These are phyloP conservation scores for Centropus bengalensis DNA, from an alignment of 2,113 vertebrate species.

Conservation along the genomic window DNA sequence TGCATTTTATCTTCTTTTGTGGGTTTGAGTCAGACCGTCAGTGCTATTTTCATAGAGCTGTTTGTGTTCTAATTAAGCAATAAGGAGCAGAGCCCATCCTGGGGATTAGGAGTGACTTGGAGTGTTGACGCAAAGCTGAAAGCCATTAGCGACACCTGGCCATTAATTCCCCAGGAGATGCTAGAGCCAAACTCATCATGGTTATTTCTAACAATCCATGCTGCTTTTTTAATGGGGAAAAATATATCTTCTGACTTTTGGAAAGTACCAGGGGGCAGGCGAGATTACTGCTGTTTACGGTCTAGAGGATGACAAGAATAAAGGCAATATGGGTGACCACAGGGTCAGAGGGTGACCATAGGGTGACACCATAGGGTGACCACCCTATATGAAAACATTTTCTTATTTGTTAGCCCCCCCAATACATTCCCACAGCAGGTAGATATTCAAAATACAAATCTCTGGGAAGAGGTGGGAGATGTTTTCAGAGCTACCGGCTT, in stretches of 20 bases:
- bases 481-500: constrained; percentile 31
- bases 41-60: constrained; percentile 62
- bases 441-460: background rate
- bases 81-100: constrained; percentile 54
- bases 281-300: background rate
- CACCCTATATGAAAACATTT: background rate
- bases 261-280: background rate
- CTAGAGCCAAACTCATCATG: constrained; percentile 41
- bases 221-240: constrained; percentile 46
- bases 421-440: background rate
- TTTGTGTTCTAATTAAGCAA: constrained; percentile 69
- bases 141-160: constrained; percentile 66
- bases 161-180: constrained; percentile 69
- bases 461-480: background rate
- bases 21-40: constrained; percentile 38
- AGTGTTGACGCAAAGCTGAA: constrained; percentile 65
- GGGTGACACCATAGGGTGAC: too few relatives aligned
- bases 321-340: background rate
- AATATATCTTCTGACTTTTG: constrained; percentile 8
- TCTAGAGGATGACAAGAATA: background rate
- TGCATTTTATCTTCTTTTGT: constrained; percentile 47
- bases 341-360: too few relatives aligned
- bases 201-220: constrained; percentile 25
- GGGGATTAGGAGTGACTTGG: constrained; percentile 66
- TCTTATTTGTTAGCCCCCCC: background rate